Conservation (phyloP, 2,797 vertebrate genomes). For the Bradypus variegatus region DNA sequence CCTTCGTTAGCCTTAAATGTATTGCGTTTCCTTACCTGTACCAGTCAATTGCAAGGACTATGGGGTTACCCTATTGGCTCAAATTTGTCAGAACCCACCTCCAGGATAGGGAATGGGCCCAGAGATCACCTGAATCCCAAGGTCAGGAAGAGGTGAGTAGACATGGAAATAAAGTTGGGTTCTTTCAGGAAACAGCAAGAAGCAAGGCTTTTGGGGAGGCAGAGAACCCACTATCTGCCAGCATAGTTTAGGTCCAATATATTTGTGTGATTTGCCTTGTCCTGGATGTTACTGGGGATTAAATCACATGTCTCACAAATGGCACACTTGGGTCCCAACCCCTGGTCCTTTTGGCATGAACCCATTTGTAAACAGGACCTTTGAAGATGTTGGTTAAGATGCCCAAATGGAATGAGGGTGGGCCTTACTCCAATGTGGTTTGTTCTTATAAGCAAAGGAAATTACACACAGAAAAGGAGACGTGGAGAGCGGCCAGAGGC, state of each 20-base stretch:
- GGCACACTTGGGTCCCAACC: too few relatives aligned
- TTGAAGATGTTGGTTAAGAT: too few relatives aligned
- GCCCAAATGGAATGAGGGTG: too few relatives aligned
- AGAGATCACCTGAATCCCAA: neutral
- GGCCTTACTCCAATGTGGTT: too few relatives aligned
- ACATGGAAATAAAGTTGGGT: neutral
- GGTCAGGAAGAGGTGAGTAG: neutral
- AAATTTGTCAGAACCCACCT: neutral
- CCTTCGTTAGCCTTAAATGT: neutral
- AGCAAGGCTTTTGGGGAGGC: neutral
- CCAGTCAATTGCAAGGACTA: neutral
- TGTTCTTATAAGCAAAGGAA: too few relatives aligned
- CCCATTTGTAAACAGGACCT: too few relatives aligned
- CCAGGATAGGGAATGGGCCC: neutral
- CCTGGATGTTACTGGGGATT: neutral
- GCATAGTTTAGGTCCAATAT: fast-evolving
- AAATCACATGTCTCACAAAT: neutral
- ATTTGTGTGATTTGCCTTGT: neutral
- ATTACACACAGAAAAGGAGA: too few relatives aligned
- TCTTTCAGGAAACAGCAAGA: neutral
- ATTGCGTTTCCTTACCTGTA: neutral
- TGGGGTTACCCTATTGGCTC: neutral
- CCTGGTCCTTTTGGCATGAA: too few relatives aligned
- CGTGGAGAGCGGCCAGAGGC: too few relatives aligned
- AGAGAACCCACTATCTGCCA: neutral